Base-by-base conservation (phyloP, 2,888 invertebrate genomes). In the Drosophila pegasa region DNA sequence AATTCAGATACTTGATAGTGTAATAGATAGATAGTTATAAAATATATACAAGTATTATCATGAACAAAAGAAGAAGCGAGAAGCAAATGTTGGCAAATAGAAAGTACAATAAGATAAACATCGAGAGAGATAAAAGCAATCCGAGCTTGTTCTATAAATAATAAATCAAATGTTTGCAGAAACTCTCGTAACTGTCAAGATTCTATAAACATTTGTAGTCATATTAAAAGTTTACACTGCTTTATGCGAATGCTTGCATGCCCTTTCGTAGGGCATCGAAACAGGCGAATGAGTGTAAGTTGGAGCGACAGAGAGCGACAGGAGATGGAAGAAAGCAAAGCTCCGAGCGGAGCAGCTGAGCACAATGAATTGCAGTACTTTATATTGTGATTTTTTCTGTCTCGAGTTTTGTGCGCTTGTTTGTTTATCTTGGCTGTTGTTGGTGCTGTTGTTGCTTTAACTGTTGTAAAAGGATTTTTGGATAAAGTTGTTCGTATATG, bases 301-400 rank as follows among this genome's bases (percentile, higher is more conserved):
- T 1, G 20, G 20, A 22, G 2, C 14, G 52, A 31, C 20, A 22
- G 35, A 25, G 31, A 29, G 29, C 12, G 45, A 48, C 12, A 33
- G 12, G 20, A 12, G 31, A 14, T 25, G 6, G 38, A 25, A 22
- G 25, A 27, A 47, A n/a, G 40, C 37, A 33, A 43, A 35, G 27
- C 35, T 62, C 56, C 64, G 48, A 55, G 65, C 47, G 62, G 74
- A 81, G 81, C 81, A 85, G 79, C 76, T 55, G 62, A 68, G 66
- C 62, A 87, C 86, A 84, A 85, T 88, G 88, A 82, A 84, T 84
- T 85, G 70, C 86, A 78, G 82, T 89, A 75, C 88, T 89, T 87
- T 85, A 85, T 89, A 78, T 89, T 78, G 75, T 78, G 78, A 72
- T 87, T 80, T 71, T 80, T 66, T 80, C 9, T 59, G 71, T 61